phyloP scores from a whole-genome alignment of 2,113 vertebrate species.

The Gallinago paraguaiae region DNA sequence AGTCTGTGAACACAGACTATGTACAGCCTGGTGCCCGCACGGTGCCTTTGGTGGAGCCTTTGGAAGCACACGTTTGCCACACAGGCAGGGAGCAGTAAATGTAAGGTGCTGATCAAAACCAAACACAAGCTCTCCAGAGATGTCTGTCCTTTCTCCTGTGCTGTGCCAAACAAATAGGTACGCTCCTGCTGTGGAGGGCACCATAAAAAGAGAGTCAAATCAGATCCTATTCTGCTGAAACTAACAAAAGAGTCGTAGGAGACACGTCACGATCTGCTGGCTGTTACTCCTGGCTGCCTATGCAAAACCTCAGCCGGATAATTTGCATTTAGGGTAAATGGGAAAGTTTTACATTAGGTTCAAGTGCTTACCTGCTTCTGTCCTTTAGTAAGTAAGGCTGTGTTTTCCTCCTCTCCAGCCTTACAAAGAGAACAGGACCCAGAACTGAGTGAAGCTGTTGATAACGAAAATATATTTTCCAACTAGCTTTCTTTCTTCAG shows the following conservation, averaged over 20 bases:
- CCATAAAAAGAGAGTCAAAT: not conserved
- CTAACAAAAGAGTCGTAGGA: not conserved
- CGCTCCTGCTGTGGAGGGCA: not conserved
- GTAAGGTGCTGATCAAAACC: not conserved
- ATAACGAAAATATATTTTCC: not conserved
- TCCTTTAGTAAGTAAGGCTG: not conserved
- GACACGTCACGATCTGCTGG: fast-evolving
- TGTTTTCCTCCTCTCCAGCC: not conserved
- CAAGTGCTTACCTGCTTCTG: not conserved
- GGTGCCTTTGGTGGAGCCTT: not conserved
- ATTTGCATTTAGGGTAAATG: not conserved
- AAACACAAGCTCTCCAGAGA: fast-evolving
- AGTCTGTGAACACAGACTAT: not conserved
- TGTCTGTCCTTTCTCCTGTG: not conserved
- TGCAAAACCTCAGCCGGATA: not conserved
- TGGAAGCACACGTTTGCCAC: fast-evolving
- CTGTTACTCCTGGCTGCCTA: fast-evolving
- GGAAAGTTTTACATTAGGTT: not conserved
- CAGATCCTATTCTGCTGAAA: not conserved
- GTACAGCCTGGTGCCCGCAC: not conserved
- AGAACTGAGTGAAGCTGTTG: not conserved
- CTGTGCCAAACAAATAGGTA: fast-evolving
- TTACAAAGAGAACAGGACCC: not conserved
- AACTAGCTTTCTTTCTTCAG: not conserved
- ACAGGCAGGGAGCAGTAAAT: not conserved